Conservation (phyloP, 2,888 invertebrate genomes). For the Himalopsyche tibetana region DNA sequence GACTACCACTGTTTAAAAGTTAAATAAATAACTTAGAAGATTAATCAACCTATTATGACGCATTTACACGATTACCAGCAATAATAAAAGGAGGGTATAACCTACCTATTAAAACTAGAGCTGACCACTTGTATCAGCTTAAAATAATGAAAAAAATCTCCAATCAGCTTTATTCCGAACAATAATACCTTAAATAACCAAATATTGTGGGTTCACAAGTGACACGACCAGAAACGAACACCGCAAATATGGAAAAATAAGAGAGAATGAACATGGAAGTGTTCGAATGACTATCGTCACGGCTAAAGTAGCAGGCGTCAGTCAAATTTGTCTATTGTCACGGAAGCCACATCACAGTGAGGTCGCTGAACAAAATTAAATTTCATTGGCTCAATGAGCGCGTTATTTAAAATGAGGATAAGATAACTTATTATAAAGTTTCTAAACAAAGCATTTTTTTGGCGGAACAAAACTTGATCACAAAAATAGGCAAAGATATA, state of each 20-base stretch:
- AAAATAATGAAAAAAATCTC: slow-evolving; percentile 75
- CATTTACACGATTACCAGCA: slow-evolving; percentile 76
- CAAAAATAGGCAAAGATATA: background rate
- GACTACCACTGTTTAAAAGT: slow-evolving; percentile 3
- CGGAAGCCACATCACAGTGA: slow-evolving; percentile 63
- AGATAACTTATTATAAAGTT: too few species aligned
- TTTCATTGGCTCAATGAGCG: slow-evolving; percentile 13
- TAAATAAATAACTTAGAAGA: slow-evolving; percentile 52
- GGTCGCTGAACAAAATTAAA: slow-evolving; percentile 43
- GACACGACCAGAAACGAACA: slow-evolving; percentile 73
- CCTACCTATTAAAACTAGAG: slow-evolving; percentile 77
- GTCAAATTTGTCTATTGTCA: slow-evolving; percentile 60
- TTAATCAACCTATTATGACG: slow-evolving; percentile 74
- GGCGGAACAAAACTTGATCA: too few species aligned
- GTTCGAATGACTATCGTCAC: slow-evolving; percentile 67
- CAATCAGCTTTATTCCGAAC: slow-evolving; percentile 75
- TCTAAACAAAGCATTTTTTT: too few species aligned
- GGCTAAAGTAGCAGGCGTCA: slow-evolving; percentile 67
- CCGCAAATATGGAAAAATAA: slow-evolving; percentile 77
- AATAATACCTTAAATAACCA: slow-evolving; percentile 77
- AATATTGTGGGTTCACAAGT: slow-evolving; percentile 71
- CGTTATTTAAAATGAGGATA: slow-evolving; percentile 7
- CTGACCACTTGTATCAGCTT: slow-evolving; percentile 74
- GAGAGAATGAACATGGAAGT: slow-evolving; percentile 78
- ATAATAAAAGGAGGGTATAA: slow-evolving; percentile 71